phyloP scores from a whole-genome alignment of 2,113 vertebrate genomes.

The Calidris pygmaea region DNA sequence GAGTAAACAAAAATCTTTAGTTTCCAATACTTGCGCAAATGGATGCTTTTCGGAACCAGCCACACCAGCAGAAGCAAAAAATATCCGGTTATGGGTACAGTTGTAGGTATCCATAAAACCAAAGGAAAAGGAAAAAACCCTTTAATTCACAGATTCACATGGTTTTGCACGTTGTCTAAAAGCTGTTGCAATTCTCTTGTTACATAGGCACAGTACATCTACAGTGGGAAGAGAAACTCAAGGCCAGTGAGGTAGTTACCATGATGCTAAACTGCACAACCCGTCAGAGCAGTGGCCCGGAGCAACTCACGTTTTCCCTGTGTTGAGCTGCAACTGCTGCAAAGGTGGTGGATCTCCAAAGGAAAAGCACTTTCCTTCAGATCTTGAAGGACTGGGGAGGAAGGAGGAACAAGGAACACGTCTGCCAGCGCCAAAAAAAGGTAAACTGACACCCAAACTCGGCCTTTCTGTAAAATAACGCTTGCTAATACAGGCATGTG shows the following conservation, averaged over 20 bases:
- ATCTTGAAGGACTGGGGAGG: neutral
- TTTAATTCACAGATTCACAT: neutral
- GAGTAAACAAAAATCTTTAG: neutral
- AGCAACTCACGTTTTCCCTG: accelerated
- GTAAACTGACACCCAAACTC: neutral
- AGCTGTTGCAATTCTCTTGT: neutral
- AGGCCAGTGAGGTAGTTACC: neutral
- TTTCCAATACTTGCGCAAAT: neutral
- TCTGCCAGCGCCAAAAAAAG: neutral
- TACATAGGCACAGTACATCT: neutral
- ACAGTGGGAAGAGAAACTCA: neutral
- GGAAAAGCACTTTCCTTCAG: neutral
- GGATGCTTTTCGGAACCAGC: neutral
- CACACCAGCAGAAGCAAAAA: neutral
- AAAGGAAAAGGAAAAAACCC: neutral
- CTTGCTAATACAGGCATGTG: neutral
- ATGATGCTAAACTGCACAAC: neutral
- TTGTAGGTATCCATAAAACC: neutral
- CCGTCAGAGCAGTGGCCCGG: neutral
- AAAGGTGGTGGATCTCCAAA: neutral
- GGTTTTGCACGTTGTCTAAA: neutral
- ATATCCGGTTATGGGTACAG: too few relatives aligned
- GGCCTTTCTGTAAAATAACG: neutral
- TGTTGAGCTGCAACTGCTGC: neutral
- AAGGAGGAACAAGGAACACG: neutral